A percentile compares a stretch with the other conserved stretches of the same genome.
Conservation (phyloP, 2,797 vertebrate genomes). For the Paramormyrops hopkinsi region DNA sequence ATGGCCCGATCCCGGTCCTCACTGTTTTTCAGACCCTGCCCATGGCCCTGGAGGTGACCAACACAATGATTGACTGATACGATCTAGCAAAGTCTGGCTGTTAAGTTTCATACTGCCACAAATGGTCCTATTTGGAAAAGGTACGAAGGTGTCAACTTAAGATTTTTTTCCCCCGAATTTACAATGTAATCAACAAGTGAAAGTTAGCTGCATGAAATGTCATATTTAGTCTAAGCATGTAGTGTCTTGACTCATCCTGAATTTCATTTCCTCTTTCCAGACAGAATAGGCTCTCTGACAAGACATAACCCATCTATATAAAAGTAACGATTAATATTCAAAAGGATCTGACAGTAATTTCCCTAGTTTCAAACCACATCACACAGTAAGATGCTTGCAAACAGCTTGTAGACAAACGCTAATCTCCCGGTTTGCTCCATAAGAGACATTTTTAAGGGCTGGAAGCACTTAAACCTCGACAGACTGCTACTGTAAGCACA, state of each 20-base stretch:
- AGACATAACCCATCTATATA: not conserved
- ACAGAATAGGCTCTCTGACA: not conserved
- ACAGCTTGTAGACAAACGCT: not conserved
- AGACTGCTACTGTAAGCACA: not conserved
- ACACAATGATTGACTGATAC: not conserved
- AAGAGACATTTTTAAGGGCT: not conserved
- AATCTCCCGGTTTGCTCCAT: not conserved
- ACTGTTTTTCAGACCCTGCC: not conserved
- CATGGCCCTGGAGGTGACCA: not conserved
- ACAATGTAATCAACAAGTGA: not conserved
- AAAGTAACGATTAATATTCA: not conserved
- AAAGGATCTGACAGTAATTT: not conserved
- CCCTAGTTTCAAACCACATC: not conserved
- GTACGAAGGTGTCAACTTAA: not conserved
- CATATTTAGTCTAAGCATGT: not conserved
- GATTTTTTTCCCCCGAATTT: not conserved
- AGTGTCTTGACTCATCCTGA: not conserved
- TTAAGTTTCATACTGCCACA: not conserved
- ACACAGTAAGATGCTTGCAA: not conserved
- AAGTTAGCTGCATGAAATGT: not conserved
- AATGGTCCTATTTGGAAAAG: not conserved
- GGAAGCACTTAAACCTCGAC: not conserved
- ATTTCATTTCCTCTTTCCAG: not conserved
- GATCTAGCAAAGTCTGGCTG: not conserved
- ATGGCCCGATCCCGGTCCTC: no score